Evolutionary conservation across 2,113 vertebrate species (phyloP).

Genomic region (Chaenocephalus aceratus): DNA sequence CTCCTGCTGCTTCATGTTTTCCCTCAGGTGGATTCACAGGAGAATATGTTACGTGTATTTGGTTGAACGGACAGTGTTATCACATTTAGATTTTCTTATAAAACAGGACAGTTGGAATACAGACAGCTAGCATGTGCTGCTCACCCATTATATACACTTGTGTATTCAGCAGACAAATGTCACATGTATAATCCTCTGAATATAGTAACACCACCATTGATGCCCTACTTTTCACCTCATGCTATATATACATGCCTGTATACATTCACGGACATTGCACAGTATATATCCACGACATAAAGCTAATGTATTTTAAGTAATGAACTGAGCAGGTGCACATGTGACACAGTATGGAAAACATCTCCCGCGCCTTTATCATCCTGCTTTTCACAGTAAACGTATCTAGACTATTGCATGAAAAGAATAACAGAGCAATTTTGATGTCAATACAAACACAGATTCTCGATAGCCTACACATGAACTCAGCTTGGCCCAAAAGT

Average conservation of each 20-base stretch:
- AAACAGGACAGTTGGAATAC: constrained; percentile 5
- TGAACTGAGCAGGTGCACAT: not conserved
- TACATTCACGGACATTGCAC: no score
- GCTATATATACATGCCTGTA: fast-evolving
- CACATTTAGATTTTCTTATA: constrained; percentile 15
- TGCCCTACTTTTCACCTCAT: constrained; percentile 28
- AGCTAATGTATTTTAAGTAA: not conserved
- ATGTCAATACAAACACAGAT: no score
- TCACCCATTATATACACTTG: constrained; percentile 16
- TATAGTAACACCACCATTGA: not conserved
- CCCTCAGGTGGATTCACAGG: constrained; percentile 57
- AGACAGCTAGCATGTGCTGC: not conserved
- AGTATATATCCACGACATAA: not conserved
- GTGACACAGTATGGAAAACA: no score
- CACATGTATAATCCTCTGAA: constrained; percentile 1
- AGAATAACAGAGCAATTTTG: no score
- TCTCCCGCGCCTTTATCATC: no score
- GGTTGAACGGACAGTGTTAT: constrained; percentile 18
- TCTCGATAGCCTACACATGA: no score
- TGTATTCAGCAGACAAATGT: constrained; percentile 29
- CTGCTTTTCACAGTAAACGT: no score
- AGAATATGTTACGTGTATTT: constrained; percentile 48
- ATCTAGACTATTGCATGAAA: no score
- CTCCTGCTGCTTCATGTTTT: constrained; percentile 43
- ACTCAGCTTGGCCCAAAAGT: no score